phyloP scores from a whole-genome alignment of 2,888 invertebrate species.

The Caenorhabditis sp. region DNA sequence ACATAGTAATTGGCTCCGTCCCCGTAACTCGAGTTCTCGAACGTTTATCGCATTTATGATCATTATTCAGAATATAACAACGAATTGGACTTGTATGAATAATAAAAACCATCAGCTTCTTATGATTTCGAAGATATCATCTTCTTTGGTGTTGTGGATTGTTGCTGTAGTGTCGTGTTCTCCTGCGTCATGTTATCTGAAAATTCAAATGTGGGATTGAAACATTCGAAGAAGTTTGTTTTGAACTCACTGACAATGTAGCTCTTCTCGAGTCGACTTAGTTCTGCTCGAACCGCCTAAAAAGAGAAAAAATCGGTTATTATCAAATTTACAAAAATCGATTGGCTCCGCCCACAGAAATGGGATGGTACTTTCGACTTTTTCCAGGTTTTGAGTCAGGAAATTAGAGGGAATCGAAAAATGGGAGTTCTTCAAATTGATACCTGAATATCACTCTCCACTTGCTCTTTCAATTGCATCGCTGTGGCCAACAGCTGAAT shows the following conservation, averaged over 20 bases:
- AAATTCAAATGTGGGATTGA: background rate
- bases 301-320: no score
- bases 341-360: no score
- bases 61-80: background rate
- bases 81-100: background rate
- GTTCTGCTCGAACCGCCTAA: slow-evolving; percentile 39
- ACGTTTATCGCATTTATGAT: background rate
- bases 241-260: slow-evolving; percentile 31
- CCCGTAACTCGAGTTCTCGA: slow-evolving; percentile 1
- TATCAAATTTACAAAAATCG: no score
- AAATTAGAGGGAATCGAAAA: no score
- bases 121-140: slow-evolving; percentile 38
- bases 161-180: slow-evolving; percentile 34
- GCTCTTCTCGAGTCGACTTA: slow-evolving; percentile 33
- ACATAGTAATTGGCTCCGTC: background rate
- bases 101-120: slow-evolving; percentile 3
- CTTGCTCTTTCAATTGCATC: slow-evolving; percentile 63
- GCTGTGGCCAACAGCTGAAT: slow-evolving; percentile 67
- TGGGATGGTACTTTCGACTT: no score
- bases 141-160: slow-evolving; percentile 9
- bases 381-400: no score
- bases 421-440: no score
- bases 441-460: slow-evolving; percentile 81
- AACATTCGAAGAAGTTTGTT: no score
- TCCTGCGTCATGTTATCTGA: slow-evolving; percentile 36